Evolutionary conservation across 2,797 vertebrate genomes (phyloP), one percentile per base, ranked within the genome.

Genomic region (Anas capensis): DNA sequence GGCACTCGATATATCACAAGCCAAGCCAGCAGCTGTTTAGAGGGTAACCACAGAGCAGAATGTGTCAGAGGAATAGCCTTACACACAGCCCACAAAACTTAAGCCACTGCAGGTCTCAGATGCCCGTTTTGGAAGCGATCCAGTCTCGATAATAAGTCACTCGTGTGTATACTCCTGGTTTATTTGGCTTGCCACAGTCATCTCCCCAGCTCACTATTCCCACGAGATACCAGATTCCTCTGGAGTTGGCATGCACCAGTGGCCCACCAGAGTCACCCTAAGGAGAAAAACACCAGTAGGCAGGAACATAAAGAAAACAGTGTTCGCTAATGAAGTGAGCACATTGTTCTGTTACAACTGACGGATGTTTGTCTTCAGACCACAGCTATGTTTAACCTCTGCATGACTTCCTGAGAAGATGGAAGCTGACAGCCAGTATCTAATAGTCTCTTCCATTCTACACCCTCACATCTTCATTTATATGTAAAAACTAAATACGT

Each of bases 221-320:
- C 82, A 96, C 97, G 66, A 98, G 98, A 75, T 97, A 98, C 98
- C 98, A 98, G 88, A 97, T 98, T 83, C 97, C 95, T 95, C 96
- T 96, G 92, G 94, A 96, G 85, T 98, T 97, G 0, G 82, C 92
- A 7, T 97, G 79, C 69, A 98, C 98, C 80, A 98, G 65, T 58
- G 98, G 98, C 60, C 98, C 98, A 82, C 98, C 98, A 70, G 98
- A 98, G 69, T 98, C 98, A 88, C 98, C 98, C 98, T 98, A 83
- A 69, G 85, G 78, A 97, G 72, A 96, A 70, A 92, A 94, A 86
- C 6, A 7, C 73, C 93, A 83, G 49, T 69, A 82, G 42, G 58
- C 8, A 93, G n/a, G 46, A 92, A 92, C 20, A 71, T 48, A 65
- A 7, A 70, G 33, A 23, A 87, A 86, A 44, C 8, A 57, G 56